phyloP scores from a whole-genome alignment of 2,888 invertebrate genomes.

The Acrobeloides nanus region DNA sequence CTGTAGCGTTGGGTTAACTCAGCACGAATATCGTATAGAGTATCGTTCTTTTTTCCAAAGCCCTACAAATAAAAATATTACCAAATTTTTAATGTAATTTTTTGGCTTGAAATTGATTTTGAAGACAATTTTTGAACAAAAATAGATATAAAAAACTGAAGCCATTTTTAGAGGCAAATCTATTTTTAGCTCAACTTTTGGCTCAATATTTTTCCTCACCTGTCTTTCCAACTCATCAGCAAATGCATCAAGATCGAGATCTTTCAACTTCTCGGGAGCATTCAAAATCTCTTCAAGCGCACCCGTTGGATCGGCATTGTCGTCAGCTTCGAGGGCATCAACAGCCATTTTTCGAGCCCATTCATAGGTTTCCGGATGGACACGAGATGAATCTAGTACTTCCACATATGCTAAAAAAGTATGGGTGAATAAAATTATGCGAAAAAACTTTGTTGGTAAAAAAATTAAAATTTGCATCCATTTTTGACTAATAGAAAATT shows the following conservation, averaged over 20 bases:
- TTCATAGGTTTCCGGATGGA: slow-evolving; percentile 98
- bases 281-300: slow-evolving; percentile 94
- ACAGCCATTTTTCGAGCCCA: slow-evolving; percentile 99
- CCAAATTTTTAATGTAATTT: neutral
- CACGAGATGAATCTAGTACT: slow-evolving; percentile 81
- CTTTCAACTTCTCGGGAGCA: slow-evolving; percentile 67
- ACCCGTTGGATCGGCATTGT: slow-evolving; percentile 67
- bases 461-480: neutral
- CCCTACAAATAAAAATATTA: slow-evolving; percentile 59
- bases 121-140: neutral
- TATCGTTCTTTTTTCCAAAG: slow-evolving; percentile 66
- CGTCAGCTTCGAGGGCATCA: slow-evolving; percentile 82
- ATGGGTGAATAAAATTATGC: slow-evolving; percentile 1
- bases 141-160: too few species aligned
- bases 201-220: too few species aligned
- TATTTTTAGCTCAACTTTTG: too few species aligned
- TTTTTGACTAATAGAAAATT: slow-evolving; percentile 1
- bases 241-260: slow-evolving; percentile 93
- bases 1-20: slow-evolving; percentile 75
- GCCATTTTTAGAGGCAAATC: too few species aligned
- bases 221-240: slow-evolving; percentile 90
- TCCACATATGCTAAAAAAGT: neutral
- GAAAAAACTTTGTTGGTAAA: neutral
- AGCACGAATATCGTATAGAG: slow-evolving; percentile 88
- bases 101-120: neutral